These are phyloP conservation scores for Marmota monax DNA, from an alignment of 2,113 vertebrate genomes.

Conservation along the genomic window DNA sequence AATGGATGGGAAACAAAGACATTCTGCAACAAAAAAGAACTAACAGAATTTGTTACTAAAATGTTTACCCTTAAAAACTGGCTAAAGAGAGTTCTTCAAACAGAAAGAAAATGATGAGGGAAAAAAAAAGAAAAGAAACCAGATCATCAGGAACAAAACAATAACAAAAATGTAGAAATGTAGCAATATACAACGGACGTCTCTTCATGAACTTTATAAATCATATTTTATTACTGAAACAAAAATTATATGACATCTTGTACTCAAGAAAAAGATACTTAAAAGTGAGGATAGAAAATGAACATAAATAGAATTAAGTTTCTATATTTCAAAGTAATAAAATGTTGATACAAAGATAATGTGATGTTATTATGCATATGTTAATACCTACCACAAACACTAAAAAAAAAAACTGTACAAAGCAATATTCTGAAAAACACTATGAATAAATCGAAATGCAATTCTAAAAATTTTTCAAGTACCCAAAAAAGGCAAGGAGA, in stretches of 20 bases:
- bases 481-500: not conserved
- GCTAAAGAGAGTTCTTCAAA: conserved; percentile 4
- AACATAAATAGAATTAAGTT: conserved; percentile 17
- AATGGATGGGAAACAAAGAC: conserved; percentile 19
- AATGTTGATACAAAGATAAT: not conserved
- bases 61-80: not conserved
- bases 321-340: conserved; percentile 40
- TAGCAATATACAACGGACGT: not conserved
- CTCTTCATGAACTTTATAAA: not conserved
- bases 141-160: not conserved
- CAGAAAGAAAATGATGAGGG: conserved; percentile 43
- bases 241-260: not conserved
- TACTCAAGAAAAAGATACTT: not conserved
- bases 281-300: not conserved
- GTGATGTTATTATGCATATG: not conserved
- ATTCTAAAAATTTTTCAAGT: conserved; percentile 14
- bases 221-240: not conserved
- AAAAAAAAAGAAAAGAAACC: conserved; percentile 16
- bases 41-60: conserved; percentile 27
- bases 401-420: not conserved
- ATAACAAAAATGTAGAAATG: not conserved
- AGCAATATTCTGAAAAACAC: not conserved
- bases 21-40: conserved; percentile 9
- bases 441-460: conserved; percentile 8
- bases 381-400: not conserved